Evolutionary conservation across 2,113 vertebrate genomes (phyloP).

Genomic region (Clinocottus analis): DNA sequence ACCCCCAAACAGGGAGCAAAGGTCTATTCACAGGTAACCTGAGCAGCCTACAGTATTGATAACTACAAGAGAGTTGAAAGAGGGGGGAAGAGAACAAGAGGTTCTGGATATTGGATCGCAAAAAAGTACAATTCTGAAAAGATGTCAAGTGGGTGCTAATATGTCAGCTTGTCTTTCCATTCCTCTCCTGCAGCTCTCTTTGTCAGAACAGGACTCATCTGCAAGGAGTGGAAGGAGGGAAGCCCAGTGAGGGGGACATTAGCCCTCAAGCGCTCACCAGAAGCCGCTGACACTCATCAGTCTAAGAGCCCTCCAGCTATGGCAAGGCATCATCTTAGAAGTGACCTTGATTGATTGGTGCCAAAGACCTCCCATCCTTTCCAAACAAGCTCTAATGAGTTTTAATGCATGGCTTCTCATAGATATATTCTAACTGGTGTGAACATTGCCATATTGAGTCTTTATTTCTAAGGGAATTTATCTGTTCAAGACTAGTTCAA

Average conservation of each 20-base stretch:
- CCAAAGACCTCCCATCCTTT: constrained; percentile 50
- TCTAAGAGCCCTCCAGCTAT: constrained; percentile 68
- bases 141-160: constrained; percentile 61
- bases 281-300: constrained; percentile 71
- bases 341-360: constrained; percentile 80
- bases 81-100: constrained; percentile 24
- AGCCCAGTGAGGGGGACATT: constrained; percentile 48
- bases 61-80: constrained; percentile 6
- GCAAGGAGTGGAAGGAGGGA: constrained; percentile 24
- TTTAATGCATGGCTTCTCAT: constrained; percentile 65
- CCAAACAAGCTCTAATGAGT: constrained; percentile 68
- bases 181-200: constrained; percentile 53
- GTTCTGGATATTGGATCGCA: constrained; percentile 48
- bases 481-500: constrained; percentile 57
- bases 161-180: constrained; percentile 69
- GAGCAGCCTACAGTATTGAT: constrained; percentile 8
- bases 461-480: constrained; percentile 55
- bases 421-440: constrained; percentile 64
- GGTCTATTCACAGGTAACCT: constrained; percentile 1
- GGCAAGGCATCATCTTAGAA: constrained; percentile 52
- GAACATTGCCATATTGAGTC: constrained; percentile 52
- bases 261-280: constrained; percentile 58
- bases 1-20: constrained; percentile 23
- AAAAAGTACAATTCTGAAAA: constrained; percentile 65
- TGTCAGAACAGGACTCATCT: constrained; percentile 61